Evolutionary conservation across 1,140 invertebrate species (phyloP), one percentile per base, ranked within the genome.

Genomic region (Andricus grossulariae): DNA sequence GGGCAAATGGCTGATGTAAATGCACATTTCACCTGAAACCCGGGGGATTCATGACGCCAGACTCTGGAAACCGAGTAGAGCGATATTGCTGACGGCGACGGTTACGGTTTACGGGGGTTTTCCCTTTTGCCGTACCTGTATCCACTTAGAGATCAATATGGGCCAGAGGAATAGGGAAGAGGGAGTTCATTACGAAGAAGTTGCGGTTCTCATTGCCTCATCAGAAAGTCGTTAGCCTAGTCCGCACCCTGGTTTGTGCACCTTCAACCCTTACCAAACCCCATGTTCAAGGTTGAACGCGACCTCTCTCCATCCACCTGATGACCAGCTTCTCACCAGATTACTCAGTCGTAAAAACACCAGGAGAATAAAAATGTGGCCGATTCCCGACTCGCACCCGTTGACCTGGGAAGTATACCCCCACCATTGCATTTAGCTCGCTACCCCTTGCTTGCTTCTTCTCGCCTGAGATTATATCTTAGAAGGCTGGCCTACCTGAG

Each of bases 221-320:
- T 90, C 89, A 90, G 86, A 90, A 89, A 89, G 88, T 90, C 90
- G 88, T 91, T 90, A 91, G 87, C 83, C 78, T 73, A 74, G 77
- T 57, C 74, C 74, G 81, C 76, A 77, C 77, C 79, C 73, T 79
- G 76, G 78, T 82, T 72, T 76, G 80, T 73, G 72, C 73, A 74
- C 76, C 77, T 77, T 81, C 74, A 75, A 74, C 72, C 80, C 60
- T 51, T 57, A 72, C 78, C 79, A 73, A 57, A 52, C 75, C 75
- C 55, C 76, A 75, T 79, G 80, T 79, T 78, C 78, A 82, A 74
- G 77, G 78, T 75, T 72, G 49, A 78, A 60, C 50, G 73, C 72
- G 57, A 80, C 74, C 39, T 55, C 54, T 4, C 6, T 18, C 10
- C 54, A 39, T 55, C 39, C 72, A 75, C 79, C 79, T 72, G 54